phyloP scores from a whole-genome alignment of 2,888 invertebrate species.

The Prosopocoilus inquinatus region DNA sequence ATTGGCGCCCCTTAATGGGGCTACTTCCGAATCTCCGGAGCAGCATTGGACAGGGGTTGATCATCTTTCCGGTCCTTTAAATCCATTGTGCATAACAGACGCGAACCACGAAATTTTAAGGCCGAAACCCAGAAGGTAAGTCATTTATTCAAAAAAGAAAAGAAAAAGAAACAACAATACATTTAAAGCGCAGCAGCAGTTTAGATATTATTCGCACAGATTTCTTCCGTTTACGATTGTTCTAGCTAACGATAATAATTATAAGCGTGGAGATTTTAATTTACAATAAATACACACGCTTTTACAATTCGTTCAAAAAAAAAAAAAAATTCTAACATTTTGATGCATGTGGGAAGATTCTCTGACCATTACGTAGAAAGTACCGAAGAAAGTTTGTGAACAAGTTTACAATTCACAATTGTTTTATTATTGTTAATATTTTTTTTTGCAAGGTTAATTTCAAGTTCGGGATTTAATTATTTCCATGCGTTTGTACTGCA shows the following conservation, averaged over 20 bases:
- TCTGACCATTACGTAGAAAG: neutral
- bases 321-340: neutral
- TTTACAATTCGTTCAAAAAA: neutral
- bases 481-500: neutral
- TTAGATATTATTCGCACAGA: neutral
- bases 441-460: constrained; percentile 1
- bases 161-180: neutral
- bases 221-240: neutral
- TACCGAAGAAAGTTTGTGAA: constrained; percentile 10
- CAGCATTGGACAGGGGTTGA: constrained; percentile 55
- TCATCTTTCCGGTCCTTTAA: constrained; percentile 61
- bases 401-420: neutral
- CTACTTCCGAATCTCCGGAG: constrained; percentile 35
- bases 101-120: constrained; percentile 82
- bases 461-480: constrained; percentile 11
- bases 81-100: constrained; percentile 66
- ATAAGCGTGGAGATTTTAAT: neutral
- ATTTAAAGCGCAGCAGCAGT: neutral
- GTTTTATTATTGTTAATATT: constrained; percentile 2
- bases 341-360: neutral
- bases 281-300: constrained; percentile 1
- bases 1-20: constrained; percentile 37
- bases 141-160: neutral
- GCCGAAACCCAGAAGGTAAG: constrained; percentile 79
- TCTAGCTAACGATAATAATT: neutral